phyloP scores from a whole-genome alignment of 2,797 vertebrate genomes.

The Muraenolepis orangiensis region DNA sequence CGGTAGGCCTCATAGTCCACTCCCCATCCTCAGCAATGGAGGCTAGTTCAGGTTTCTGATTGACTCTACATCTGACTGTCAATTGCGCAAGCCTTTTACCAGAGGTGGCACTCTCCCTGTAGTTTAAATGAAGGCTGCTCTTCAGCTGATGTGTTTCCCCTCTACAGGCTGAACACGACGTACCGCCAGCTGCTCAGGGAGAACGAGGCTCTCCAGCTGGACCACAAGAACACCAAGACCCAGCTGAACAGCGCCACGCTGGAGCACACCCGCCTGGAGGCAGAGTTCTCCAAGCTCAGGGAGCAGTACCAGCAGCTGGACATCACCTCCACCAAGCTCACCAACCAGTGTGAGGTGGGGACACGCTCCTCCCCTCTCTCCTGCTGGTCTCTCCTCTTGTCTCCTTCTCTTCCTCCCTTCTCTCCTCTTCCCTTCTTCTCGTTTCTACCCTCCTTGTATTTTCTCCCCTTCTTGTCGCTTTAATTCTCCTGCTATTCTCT shows the following conservation, averaged over 20 bases:
- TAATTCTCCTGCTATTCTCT: neutral
- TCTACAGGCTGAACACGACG: slow-evolving; percentile 79
- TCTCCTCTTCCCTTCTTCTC: neutral
- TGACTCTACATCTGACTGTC: neutral
- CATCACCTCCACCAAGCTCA: slow-evolving; percentile 93
- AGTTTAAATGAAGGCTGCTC: neutral
- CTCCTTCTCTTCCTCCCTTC: neutral
- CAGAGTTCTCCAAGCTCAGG: slow-evolving; percentile 92
- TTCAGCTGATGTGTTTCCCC: neutral
- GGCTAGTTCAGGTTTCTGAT: neutral
- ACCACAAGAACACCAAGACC: slow-evolving; percentile 92
- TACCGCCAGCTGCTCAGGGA: slow-evolving; percentile 88
- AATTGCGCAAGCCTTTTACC: no score
- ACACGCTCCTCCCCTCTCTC: neutral
- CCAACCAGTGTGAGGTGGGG: slow-evolving; percentile 94
- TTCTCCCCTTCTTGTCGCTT: neutral
- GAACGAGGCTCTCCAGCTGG: slow-evolving; percentile 88
- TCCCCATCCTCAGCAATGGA: neutral
- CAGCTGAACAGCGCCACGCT: slow-evolving; percentile 87
- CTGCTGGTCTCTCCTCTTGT: neutral
- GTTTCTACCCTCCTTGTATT: neutral
- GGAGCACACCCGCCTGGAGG: slow-evolving; percentile 94
- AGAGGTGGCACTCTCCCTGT: neutral
- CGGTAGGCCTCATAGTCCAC: slow-evolving; percentile 67
- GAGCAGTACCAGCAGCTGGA: slow-evolving; percentile 96